A percentile compares a stretch with the other conserved stretches of the same genome.
phyloP scores from a whole-genome alignment of 2,113 vertebrate genomes.

The Erpornis zantholeuca region DNA sequence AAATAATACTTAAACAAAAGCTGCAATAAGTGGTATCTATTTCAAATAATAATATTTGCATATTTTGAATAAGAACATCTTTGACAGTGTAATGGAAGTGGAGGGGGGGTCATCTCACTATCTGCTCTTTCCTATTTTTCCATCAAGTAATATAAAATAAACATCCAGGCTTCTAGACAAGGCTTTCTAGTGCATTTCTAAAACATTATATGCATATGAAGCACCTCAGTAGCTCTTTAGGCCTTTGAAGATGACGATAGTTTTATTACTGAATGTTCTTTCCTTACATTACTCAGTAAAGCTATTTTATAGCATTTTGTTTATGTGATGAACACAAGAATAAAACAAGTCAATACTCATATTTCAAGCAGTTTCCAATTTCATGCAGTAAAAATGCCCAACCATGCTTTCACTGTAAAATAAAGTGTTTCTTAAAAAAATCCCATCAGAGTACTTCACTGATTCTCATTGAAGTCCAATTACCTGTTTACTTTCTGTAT shows the following conservation, averaged over 20 bases:
- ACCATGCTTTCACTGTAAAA: not conserved
- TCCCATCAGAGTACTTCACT: not conserved
- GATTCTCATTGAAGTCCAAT: not conserved
- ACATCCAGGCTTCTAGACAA: not conserved
- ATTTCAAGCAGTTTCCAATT: slow-evolving; percentile 10
- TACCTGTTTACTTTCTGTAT: slow-evolving; percentile 9
- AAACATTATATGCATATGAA: not conserved
- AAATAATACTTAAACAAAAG: not conserved
- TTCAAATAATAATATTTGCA: not conserved
- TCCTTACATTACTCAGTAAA: not conserved
- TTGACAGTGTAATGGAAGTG: not conserved
- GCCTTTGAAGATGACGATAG: not conserved
- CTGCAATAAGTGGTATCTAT: not conserved
- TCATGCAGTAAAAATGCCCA: not conserved
- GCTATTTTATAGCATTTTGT: not conserved
- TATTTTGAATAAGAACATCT: not conserved
- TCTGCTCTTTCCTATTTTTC: not conserved
- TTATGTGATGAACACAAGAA: not conserved
- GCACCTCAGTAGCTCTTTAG: not conserved
- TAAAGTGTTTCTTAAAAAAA: not conserved
- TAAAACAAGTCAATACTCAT: not conserved
- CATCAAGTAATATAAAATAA: not conserved
- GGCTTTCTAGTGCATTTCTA: not conserved
- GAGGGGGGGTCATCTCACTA: not conserved
- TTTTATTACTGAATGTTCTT: not conserved